Evolutionary conservation across 2,113 vertebrate species (phyloP).

Genomic region (Platysteira castanea): DNA sequence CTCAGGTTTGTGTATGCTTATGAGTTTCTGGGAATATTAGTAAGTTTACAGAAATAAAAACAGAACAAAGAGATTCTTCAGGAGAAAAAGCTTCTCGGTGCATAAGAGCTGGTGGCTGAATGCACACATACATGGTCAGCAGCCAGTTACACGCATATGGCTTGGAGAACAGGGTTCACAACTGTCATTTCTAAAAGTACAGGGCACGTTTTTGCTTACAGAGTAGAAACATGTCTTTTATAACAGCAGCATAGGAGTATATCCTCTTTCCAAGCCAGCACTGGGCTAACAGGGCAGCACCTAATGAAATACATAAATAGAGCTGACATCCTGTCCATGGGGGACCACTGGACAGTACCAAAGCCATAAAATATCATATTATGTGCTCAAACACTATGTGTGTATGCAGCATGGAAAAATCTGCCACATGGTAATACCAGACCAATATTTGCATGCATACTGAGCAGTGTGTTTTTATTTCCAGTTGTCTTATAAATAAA

Average conservation of each 20-base stretch:
- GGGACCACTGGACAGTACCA: conserved; percentile 23
- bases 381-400: neutral
- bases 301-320: conserved; percentile 63
- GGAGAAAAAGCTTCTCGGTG: neutral
- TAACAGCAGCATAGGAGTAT: neutral
- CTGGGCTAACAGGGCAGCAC: conserved; percentile 19
- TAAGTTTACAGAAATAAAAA: conserved; percentile 45
- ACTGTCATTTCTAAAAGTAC: neutral
- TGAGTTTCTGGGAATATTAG: conserved; percentile 50
- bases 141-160: neutral
- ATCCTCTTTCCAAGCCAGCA: neutral
- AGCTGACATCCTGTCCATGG: neutral
- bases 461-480: neutral
- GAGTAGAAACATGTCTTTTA: neutral
- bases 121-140: neutral
- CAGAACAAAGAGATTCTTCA: conserved; percentile 31
- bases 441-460: neutral
- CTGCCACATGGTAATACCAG: neutral
- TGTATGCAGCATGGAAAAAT: neutral
- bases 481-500: neutral
- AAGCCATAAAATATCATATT: neutral
- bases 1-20: conserved; percentile 65
- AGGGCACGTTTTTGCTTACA: neutral
- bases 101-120: neutral
- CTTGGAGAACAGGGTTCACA: neutral